phyloP scores from a whole-genome alignment of 2,888 invertebrate genomes.

The Nesidiocoris tenuis region DNA sequence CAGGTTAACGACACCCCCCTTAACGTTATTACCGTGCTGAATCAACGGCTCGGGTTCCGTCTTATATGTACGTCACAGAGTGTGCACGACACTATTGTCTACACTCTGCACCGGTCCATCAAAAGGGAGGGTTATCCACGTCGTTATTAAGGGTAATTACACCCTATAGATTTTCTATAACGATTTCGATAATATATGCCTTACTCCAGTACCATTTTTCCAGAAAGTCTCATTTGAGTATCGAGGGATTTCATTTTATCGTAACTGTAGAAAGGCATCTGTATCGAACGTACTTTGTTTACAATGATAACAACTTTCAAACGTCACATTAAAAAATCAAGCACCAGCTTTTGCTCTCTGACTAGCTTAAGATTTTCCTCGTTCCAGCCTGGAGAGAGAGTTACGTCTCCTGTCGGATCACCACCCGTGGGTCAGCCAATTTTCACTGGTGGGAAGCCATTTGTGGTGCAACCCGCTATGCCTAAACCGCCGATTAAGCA shows the following conservation, averaged over 20 bases:
- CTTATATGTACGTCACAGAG: conserved; percentile 50
- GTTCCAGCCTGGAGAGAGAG: conserved; percentile 24
- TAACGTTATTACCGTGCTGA: conserved; percentile 44
- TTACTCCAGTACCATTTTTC: background rate
- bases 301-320: no score
- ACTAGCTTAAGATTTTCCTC: no score
- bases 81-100: conserved; percentile 50
- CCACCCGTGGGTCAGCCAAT: conserved; percentile 3
- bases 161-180: background rate
- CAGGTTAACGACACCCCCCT: conserved; percentile 50
- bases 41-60: conserved; percentile 49
- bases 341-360: no score
- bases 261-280: background rate
- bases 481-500: conserved; percentile 17
- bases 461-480: conserved; percentile 35
- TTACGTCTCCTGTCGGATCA: background rate
- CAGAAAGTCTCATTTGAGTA: no score
- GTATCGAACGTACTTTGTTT: no score
- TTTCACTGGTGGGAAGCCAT: conserved; percentile 18
- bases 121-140: conserved; percentile 33
- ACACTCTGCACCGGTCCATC: conserved; percentile 51
- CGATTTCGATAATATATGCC: background rate
- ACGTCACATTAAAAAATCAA: no score
- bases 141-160: conserved; percentile 37
- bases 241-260: background rate